A percentile compares a stretch with the other conserved stretches of the same genome.
Conservation (phyloP, 1,140 invertebrate species). For the Hyles euphorbiae region DNA sequence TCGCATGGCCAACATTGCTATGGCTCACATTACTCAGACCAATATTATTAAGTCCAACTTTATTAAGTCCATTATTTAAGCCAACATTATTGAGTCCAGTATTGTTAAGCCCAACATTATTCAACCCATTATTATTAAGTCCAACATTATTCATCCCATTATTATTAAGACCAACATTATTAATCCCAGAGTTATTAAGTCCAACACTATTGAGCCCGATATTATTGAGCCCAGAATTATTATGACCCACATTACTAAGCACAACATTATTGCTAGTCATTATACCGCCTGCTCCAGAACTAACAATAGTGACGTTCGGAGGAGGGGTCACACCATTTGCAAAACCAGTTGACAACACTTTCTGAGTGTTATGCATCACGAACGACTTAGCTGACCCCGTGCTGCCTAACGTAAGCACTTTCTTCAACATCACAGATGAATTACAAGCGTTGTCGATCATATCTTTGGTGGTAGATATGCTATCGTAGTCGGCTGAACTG, state of each 20-base stretch:
- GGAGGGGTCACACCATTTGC: slow-evolving; percentile 57
- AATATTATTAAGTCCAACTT: too few species aligned
- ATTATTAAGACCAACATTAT: too few species aligned
- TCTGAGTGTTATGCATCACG: slow-evolving; percentile 73
- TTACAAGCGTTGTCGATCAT: slow-evolving; percentile 73
- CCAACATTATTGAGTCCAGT: too few species aligned
- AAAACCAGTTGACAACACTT: slow-evolving; percentile 68
- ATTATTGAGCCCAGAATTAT: too few species aligned
- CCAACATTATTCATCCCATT: too few species aligned
- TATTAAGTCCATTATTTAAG: too few species aligned
- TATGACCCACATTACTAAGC: not conserved
- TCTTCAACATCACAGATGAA: slow-evolving; percentile 73
- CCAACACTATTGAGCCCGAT: too few species aligned
- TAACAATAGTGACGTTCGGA: slow-evolving; percentile 66
- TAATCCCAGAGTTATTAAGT: too few species aligned
- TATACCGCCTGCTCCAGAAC: slow-evolving; percentile 49
- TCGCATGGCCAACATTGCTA: slow-evolving; percentile 28
- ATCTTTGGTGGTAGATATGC: slow-evolving; percentile 66
- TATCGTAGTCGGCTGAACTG: slow-evolving; percentile 48
- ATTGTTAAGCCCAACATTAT: too few species aligned
- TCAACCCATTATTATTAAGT: too few species aligned
- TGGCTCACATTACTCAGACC: not conserved
- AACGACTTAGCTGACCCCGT: slow-evolving; percentile 67
- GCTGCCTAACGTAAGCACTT: slow-evolving; percentile 70
- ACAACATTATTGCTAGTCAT: slow-evolving; percentile 33